Percentiles rank a stretch among this genome's conserved stretches.
These are phyloP conservation scores for Conistra vaccinii DNA, from an alignment of 2,888 invertebrate genomes.

Conservation along the genomic window DNA sequence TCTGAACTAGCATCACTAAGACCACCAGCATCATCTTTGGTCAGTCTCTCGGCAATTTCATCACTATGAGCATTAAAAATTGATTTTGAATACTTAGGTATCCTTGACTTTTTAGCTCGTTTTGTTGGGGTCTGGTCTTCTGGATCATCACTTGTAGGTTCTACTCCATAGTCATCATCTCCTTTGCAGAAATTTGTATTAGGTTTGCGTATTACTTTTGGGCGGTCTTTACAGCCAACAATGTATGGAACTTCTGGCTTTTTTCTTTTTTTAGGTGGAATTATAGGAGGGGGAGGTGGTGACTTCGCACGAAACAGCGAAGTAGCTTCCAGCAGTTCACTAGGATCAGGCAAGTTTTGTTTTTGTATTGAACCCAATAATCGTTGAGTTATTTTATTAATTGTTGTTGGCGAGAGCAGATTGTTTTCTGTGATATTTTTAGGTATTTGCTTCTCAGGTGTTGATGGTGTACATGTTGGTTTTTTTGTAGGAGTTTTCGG, in stretches of 20 bases:
- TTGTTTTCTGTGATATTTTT: conserved; percentile 1
- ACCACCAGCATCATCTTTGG: conserved; percentile 43
- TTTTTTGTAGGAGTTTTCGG: neutral
- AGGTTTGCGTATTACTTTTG: conserved; percentile 47
- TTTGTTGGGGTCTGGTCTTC: conserved; percentile 44
- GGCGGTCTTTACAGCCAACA: conserved; percentile 71
- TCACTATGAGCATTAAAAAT: conserved; percentile 72
- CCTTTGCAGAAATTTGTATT: conserved; percentile 66
- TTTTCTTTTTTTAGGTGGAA: conserved; percentile 68
- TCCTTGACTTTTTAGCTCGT: conserved; percentile 52
- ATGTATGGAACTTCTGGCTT: conserved; percentile 70
- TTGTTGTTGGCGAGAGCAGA: conserved; percentile 38
- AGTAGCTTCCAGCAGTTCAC: conserved; percentile 45
- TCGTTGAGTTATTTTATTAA: conserved; percentile 45
- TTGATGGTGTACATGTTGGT: conserved; percentile 15
- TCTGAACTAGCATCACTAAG: conserved; percentile 66
- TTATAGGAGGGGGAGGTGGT: conserved; percentile 52
- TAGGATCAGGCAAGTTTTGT: conserved; percentile 41
- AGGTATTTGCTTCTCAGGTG: conserved; percentile 15
- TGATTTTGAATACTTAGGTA: conserved; percentile 67
- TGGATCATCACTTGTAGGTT: conserved; percentile 18
- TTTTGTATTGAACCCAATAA: conserved; percentile 40
- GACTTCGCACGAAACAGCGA: conserved; percentile 21
- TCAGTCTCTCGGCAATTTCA: conserved; percentile 63
- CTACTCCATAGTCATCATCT: conserved; percentile 66